A percentile compares a stretch with the other conserved stretches of the same genome.
phyloP scores from a whole-genome alignment of 2,113 vertebrate genomes.

The Abramis brama region DNA sequence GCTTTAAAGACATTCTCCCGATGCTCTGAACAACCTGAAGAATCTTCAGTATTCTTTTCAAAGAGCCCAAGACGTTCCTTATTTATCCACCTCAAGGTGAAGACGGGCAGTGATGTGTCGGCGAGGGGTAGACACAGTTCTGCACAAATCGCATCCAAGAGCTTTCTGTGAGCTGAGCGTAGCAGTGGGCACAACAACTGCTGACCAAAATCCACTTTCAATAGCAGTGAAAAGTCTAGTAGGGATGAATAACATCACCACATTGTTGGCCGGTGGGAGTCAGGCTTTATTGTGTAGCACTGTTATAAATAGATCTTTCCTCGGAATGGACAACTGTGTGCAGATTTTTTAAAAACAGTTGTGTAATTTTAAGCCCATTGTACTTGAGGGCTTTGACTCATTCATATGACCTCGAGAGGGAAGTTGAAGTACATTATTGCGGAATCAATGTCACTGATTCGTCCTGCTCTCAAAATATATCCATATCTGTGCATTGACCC shows the following conservation, averaged over 20 bases:
- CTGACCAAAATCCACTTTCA: conserved; percentile 72
- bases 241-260: conserved; percentile 65
- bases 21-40: conserved; percentile 10
- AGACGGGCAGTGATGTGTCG: conserved; percentile 37
- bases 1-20: conserved; percentile 75
- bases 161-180: conserved; percentile 56
- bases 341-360: conserved; percentile 16
- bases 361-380: neutral
- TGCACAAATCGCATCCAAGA: conserved; percentile 33
- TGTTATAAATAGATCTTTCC: conserved; percentile 51
- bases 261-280: conserved; percentile 64
- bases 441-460: neutral
- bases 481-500: neutral
- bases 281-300: conserved; percentile 49
- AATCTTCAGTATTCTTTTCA: neutral
- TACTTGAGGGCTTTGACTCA: conserved; percentile 5
- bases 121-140: conserved; percentile 10
- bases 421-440: conserved; percentile 12
- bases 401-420: neutral
- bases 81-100: neutral
- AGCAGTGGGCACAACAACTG: conserved; percentile 66
- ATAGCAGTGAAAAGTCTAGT: conserved; percentile 78
- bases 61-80: conserved; percentile 14
- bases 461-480: neutral
- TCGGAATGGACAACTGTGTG: conserved; percentile 5